Evolutionary conservation across 2,888 invertebrate species (phyloP), one percentile per base, ranked within the genome.

Genomic region (Anticlea derivata): DNA sequence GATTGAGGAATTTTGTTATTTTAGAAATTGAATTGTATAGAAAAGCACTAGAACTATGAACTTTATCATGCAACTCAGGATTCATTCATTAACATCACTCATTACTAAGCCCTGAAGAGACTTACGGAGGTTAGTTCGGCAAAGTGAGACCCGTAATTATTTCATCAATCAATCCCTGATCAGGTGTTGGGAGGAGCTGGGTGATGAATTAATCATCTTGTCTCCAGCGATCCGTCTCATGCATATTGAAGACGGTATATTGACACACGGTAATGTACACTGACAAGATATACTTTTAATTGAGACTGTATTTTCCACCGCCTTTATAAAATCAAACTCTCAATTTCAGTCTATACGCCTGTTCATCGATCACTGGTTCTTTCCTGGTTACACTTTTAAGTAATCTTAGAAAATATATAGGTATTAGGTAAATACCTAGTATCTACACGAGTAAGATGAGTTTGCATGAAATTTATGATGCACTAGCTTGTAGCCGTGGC

Each of bases 81-180:
- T 17, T 17, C 2, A 17, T 17, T 17, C 2, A 17, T 17, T 17
- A 3, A 4, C 17, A 17, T 3, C 17, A 4, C 17, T 17, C n/a
- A n/a, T 17, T 17, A 2, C 17, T 17, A 4, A 2, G 4, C 2
- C 17, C 17, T 17, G 17, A 3, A 17, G 3, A 37, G 12, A 24
- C 24, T 8, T 24, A 7, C n/a, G 12, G 13, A 31, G 23, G 31
- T 41, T 23, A 41, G 23, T 48, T 26, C n/a, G 31, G 20, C 27
- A 46, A 51, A n/a, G n/a, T n/a, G 33, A 33, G 29, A 43, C 27
- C 34, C 33, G 41, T 53, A 44, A 48, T 53, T 53, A 53, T 53
- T 44, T 48, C 33, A 53, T 53, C 53, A 48, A 53, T 53, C 47
- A 52, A 34, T 24, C 44, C 24, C n/a, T 29, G 41, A 43, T 41